Percentiles rank a stretch among this genome's conserved stretches.
Evolutionary conservation across 2,888 invertebrate species (phyloP).

Genomic region (Emmelina monodactyla): DNA sequence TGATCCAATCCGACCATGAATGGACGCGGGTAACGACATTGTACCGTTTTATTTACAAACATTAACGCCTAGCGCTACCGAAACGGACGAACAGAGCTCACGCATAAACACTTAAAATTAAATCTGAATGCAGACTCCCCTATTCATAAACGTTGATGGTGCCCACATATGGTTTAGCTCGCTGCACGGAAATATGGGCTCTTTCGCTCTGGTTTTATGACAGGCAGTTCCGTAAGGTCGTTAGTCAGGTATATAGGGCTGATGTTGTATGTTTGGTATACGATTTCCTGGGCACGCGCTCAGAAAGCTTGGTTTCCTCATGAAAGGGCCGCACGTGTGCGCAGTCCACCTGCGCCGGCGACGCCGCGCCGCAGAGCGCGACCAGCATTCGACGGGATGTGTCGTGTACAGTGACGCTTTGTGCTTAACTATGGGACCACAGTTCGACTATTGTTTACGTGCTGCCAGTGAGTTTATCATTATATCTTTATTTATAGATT

Average conservation of each 20-base stretch:
- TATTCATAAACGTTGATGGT: constrained; percentile 2
- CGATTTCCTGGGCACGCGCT: constrained; percentile 7
- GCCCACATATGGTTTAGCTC: neutral
- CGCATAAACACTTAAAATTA: constrained; percentile 39
- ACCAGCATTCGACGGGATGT: constrained; percentile 52
- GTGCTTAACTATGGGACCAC: constrained; percentile 46
- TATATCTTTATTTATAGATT: too few relatives aligned
- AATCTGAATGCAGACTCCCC: constrained; percentile 21
- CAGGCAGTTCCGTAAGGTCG: neutral
- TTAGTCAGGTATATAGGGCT: neutral
- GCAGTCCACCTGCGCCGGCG: constrained; percentile 46
- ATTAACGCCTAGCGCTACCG: constrained; percentile 40
- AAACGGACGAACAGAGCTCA: constrained; percentile 28
- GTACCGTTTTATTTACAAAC: constrained; percentile 56
- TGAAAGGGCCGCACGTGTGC: constrained; percentile 54
- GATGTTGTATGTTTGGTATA: neutral
- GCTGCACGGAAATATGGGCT: neutral
- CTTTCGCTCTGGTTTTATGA: neutral
- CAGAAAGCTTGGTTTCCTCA: constrained; percentile 33
- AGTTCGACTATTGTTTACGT: constrained; percentile 56
- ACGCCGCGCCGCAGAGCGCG: constrained; percentile 35
- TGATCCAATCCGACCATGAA: too few relatives aligned
- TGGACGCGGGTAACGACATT: constrained; percentile 39
- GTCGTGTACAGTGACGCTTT: constrained; percentile 35
- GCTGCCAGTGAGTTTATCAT: constrained; percentile 53